phyloP scores from a whole-genome alignment of 2,113 vertebrate genomes.

The Megatriorchis doriae region DNA sequence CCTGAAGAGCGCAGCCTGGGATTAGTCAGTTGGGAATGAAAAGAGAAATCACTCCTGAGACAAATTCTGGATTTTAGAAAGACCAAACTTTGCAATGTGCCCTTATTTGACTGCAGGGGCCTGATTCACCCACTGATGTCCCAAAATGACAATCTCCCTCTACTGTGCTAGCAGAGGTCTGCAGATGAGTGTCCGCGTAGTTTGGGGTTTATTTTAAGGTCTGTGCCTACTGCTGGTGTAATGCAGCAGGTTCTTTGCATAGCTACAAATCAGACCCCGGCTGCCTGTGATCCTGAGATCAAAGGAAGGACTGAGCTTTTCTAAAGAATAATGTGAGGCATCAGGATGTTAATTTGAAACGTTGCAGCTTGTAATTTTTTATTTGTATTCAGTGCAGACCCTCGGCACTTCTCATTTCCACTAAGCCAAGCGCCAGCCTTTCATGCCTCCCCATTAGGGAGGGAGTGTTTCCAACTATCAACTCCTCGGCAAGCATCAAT shows the following conservation, averaged over 20 bases:
- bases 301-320: neutral
- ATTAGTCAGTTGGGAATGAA: neutral
- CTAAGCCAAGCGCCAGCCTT: neutral
- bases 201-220: neutral
- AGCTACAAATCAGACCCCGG: neutral
- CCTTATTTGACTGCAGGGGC: neutral
- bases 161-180: neutral
- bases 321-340: neutral
- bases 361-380: neutral
- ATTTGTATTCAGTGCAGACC: neutral
- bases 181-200: neutral
- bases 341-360: conserved; percentile 11
- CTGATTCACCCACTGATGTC: neutral
- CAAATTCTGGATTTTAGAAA: neutral
- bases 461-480: neutral
- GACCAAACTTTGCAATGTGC: neutral
- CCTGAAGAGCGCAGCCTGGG: neutral
- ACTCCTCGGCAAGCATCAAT: neutral
- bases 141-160: neutral
- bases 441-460: neutral
- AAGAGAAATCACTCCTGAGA: neutral
- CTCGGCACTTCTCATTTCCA: neutral
- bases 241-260: neutral
- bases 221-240: neutral
- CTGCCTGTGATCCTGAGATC: conserved; percentile 23